Evolutionary conservation across 2,888 invertebrate genomes (phyloP), one percentile per base, ranked within the genome.

Genomic region (Melangyna quadrimaculata): DNA sequence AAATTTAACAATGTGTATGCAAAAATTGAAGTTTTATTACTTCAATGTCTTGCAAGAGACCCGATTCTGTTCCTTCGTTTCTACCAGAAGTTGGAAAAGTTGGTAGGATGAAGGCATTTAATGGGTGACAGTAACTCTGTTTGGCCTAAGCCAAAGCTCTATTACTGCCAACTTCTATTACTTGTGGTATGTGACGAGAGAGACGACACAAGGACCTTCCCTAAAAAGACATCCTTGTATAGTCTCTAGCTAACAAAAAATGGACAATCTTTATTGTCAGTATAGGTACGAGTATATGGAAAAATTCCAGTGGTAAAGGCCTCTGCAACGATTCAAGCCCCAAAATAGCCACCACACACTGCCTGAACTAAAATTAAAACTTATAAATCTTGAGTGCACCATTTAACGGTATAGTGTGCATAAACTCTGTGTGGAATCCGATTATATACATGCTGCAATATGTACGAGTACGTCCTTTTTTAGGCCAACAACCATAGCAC

Each of bases 21-120:
- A 86, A 86, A 67, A 86, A 86, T 86, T 77, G 80, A 80, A 80
- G 84, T 80, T 86, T 86, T 86, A 86, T 86, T 86, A 80, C 80
- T 77, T 80, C 67, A 77, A 71, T 67, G 17, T 48, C 75, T 75
- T 43, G 70, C 74, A 83, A 70, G 72, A 48, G 73, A 32, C 69
- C 73, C 35, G 8, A 43, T 32, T 57, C 29, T 43, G 51, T 61
- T 10, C 48, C 43, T 37, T 32, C 29, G 3, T 24, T 32, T 9
- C 29, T 40, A 40, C 40, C 61, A 40, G 37, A 14, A 12, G 72
- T 17, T 35, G 69, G 37, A 14, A 35, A 32, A 29, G 22, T 29
- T 57, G 35, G 45, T 48, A 63, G 48, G 51, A 57, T 67, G 79
- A 71, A 63, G 57, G 71, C 72, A 71, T 79, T 43, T 74, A 74